Evolutionary conservation across 2,797 vertebrate species (phyloP).

Genomic region (Microcaecilia unicolor): DNA sequence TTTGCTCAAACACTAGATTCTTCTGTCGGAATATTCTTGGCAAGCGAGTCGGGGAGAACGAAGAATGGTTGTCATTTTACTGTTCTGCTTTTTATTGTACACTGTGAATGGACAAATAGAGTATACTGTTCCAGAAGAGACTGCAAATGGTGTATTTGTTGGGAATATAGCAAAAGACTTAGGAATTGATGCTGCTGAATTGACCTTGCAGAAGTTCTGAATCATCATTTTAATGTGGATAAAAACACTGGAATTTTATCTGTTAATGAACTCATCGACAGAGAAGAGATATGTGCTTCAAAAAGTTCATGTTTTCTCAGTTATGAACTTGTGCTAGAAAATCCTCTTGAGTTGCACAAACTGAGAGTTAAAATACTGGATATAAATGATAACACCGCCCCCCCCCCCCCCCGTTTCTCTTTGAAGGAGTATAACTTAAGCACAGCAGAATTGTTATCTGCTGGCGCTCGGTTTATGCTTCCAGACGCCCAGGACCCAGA

Average conservation of each 20-base stretch:
- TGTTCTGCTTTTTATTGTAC: slow-evolving; percentile 40
- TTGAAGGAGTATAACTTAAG: slow-evolving; percentile 40
- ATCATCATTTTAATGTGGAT: slow-evolving; percentile 59
- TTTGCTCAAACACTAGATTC: too few relatives aligned
- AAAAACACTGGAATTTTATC: slow-evolving; percentile 47
- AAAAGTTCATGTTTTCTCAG: slow-evolving; percentile 43
- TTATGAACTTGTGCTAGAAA: slow-evolving; percentile 56
- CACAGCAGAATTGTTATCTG: slow-evolving; percentile 51
- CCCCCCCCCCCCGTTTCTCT: slow-evolving; percentile 48
- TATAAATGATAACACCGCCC: slow-evolving; percentile 58
- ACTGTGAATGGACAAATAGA: slow-evolving; percentile 37
- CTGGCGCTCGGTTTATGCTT: slow-evolving; percentile 52
- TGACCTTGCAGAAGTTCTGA: slow-evolving; percentile 54
- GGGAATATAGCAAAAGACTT: slow-evolving; percentile 56
- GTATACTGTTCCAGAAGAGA: slow-evolving; percentile 53
- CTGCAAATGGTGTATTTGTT: slow-evolving; percentile 38
- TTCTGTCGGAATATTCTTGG: too few relatives aligned
- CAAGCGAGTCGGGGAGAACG: too few relatives aligned
- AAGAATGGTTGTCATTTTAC: slow-evolving; percentile 42
- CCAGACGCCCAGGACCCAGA: slow-evolving; percentile 51
- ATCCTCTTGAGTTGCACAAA: slow-evolving; percentile 57
- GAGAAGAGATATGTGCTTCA: slow-evolving; percentile 51
- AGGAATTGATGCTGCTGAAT: slow-evolving; percentile 38
- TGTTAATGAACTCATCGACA: slow-evolving; percentile 50
- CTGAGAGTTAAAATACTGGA: slow-evolving; percentile 54